Evolutionary conservation across 2,113 vertebrate species (phyloP).

Genomic region (Danionella cerebrum): DNA sequence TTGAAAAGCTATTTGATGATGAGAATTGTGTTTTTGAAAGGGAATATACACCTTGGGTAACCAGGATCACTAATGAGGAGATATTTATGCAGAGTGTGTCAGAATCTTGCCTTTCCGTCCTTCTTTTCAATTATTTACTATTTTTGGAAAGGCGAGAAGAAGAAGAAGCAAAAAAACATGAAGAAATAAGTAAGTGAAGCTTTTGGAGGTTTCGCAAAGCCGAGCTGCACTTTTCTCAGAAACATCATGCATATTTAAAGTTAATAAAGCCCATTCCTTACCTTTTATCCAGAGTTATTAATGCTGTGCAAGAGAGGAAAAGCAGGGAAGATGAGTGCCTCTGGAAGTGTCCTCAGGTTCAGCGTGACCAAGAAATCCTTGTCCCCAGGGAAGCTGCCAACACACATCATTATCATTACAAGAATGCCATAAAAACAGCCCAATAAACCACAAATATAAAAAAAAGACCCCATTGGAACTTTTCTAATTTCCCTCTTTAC

Average conservation of each 20-base stretch:
- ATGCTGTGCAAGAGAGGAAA: conserved; percentile 17
- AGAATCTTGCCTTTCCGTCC: conserved; percentile 37
- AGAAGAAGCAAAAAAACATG: conserved; percentile 20
- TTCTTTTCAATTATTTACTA: conserved; percentile 64
- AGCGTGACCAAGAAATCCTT: not conserved
- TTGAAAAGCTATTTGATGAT: too few species aligned
- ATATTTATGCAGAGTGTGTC: conserved; percentile 54
- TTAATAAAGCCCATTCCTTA: conserved; percentile 68
- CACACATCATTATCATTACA: conserved; percentile 4
- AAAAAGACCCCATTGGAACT: too few species aligned
- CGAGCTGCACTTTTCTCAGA: conserved; percentile 61
- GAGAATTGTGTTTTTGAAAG: conserved; percentile 20
- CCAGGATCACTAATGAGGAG: conserved; percentile 54
- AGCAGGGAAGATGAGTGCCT: conserved; percentile 1
- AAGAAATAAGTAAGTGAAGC: conserved; percentile 62
- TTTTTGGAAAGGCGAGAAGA: conserved; percentile 40
- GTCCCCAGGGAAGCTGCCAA: not conserved
- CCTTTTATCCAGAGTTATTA: conserved; percentile 63
- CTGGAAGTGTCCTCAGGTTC: conserved; percentile 12
- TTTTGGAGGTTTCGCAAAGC: conserved; percentile 60
- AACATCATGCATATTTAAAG: conserved; percentile 72
- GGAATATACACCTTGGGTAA: conserved; percentile 45
- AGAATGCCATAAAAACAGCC: not conserved
- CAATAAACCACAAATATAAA: not conserved
- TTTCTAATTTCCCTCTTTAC: too few species aligned